phyloP scores from a whole-genome alignment of 2,888 invertebrate genomes.

The Spatulosminthurus flaviceps region DNA sequence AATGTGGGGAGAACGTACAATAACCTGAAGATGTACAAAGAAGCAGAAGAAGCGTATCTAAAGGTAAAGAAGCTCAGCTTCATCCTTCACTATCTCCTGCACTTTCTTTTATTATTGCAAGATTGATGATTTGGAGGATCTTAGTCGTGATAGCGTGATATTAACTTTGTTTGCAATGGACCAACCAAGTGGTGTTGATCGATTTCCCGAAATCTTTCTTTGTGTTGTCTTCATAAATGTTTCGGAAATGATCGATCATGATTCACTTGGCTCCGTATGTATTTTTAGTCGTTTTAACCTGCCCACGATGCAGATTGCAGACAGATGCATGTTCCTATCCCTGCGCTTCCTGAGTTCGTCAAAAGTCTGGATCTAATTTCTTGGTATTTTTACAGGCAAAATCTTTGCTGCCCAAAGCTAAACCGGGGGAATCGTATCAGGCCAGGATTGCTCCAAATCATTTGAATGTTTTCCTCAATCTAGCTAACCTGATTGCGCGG shows the following conservation, averaged over 20 bases:
- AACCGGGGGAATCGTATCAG: constrained; percentile 93
- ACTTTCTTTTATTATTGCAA: constrained; percentile 49
- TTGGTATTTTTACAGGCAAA: constrained; percentile 70
- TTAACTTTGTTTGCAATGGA: constrained; percentile 53
- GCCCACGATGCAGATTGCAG: too few species aligned
- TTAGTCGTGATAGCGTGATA: constrained; percentile 45
- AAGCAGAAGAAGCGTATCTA: constrained; percentile 92
- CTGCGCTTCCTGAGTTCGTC: neutral
- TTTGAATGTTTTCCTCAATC: constrained; percentile 92
- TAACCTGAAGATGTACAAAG: constrained; percentile 84
- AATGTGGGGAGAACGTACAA: constrained; percentile 96
- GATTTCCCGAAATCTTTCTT: constrained; percentile 41
- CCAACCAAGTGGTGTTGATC: constrained; percentile 50
- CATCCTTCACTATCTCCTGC: neutral
- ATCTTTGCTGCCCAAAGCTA: constrained; percentile 86
- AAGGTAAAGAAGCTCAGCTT: constrained; percentile 69
- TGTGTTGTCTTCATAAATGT: constrained; percentile 46
- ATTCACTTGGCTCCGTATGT: constrained; percentile 24
- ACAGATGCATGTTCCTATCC: neutral
- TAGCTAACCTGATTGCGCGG: constrained; percentile 92
- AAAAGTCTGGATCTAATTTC: too few species aligned
- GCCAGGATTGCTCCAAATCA: constrained; percentile 95
- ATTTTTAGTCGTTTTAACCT: constrained; percentile 23
- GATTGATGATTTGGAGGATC: constrained; percentile 53
- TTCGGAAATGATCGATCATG: constrained; percentile 50